phyloP scores from a whole-genome alignment of 1,140 invertebrate species.

The Triops longicaudatus region DNA sequence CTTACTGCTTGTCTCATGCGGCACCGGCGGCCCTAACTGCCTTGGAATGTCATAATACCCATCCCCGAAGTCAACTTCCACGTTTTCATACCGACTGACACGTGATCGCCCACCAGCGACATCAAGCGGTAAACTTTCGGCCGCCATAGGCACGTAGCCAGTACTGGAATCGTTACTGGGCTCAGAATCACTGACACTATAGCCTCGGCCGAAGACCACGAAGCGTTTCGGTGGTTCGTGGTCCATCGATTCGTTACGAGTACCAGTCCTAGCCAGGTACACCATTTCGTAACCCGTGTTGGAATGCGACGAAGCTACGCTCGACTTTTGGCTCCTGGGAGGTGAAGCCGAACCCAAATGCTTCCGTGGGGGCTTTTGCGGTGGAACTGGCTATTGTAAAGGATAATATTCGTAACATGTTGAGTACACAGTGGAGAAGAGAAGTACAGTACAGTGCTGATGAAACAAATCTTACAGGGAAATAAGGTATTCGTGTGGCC shows the following conservation, averaged over 20 bases:
- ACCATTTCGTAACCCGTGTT: slow-evolving; percentile 24
- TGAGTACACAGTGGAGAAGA: too few species aligned
- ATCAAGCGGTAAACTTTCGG: neutral
- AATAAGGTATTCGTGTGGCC: too few species aligned
- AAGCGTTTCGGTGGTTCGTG: neutral
- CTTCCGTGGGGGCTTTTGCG: slow-evolving; percentile 26
- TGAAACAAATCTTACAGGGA: too few species aligned
- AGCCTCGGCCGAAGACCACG: neutral
- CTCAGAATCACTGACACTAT: slow-evolving; percentile 8
- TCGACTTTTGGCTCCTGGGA: slow-evolving; percentile 11
- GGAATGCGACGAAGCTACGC: slow-evolving; percentile 12
- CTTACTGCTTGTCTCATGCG: slow-evolving; percentile 17
- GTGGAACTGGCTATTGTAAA: slow-evolving; percentile 20
- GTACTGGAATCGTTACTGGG: neutral
- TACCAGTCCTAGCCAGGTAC: slow-evolving; percentile 24
- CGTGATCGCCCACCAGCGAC: neutral
- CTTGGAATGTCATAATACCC: slow-evolving; percentile 26
- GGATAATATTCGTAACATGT: neutral
- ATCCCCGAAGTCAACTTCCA: neutral
- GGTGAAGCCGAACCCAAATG: neutral
- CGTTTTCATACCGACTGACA: slow-evolving; percentile 18
- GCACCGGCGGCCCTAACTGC: neutral
- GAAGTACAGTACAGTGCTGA: too few species aligned
- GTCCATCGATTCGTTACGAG: neutral
- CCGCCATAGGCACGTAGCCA: slow-evolving; percentile 17